Percentiles rank a stretch among this genome's conserved stretches.
Conservation (phyloP, 2,797 vertebrate genomes). For the Notamacropus eugenii region DNA sequence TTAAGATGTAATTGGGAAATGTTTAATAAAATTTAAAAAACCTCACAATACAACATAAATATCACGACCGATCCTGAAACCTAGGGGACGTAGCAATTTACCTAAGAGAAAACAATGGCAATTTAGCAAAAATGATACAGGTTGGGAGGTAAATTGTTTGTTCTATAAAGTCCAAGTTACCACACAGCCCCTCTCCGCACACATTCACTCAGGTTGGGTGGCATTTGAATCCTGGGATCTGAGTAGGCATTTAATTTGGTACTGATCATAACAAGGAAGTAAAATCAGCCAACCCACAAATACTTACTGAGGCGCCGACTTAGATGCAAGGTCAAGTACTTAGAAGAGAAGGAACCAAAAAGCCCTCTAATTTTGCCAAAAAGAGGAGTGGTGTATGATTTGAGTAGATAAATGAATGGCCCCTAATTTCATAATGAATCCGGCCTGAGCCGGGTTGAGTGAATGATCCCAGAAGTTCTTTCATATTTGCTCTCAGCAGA, state of each 20-base stretch:
- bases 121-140: background rate
- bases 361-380: background rate
- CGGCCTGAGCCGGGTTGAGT: background rate
- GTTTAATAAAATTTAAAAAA: background rate
- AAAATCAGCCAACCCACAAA: background rate
- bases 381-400: background rate
- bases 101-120: background rate
- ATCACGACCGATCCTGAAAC: background rate
- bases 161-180: background rate
- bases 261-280: constrained; percentile 1
- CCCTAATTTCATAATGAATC: background rate
- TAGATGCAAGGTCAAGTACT: background rate
- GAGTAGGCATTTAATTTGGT: constrained; percentile 24
- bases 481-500: background rate
- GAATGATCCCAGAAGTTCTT: background rate
- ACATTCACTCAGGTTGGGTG: constrained; percentile 4
- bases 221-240: constrained; percentile 22
- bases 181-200: background rate
- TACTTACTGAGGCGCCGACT: background rate
- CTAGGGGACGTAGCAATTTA: background rate
- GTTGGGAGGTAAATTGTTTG: background rate
- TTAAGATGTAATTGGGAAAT: background rate
- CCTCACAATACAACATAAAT: background rate
- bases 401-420: background rate
- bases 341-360: background rate